phyloP scores from a whole-genome alignment of 2,888 invertebrate genomes.

The Idaea aversata region DNA sequence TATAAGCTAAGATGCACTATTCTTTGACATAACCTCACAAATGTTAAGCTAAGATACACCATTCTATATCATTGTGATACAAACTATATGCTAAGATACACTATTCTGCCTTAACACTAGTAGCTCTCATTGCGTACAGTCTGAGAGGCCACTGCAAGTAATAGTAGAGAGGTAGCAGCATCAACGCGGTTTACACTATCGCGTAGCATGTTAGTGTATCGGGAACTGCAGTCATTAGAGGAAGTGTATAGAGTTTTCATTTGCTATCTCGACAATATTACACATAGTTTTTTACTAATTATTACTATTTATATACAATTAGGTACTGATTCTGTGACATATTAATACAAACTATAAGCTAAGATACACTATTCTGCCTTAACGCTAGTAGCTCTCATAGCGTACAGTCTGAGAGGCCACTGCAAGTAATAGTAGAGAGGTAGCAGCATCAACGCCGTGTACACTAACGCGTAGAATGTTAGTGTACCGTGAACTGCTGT shows the following conservation, averaged over 20 bases:
- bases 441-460: not conserved
- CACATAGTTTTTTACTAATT: too few relatives aligned
- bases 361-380: too few relatives aligned
- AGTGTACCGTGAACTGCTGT: constrained; percentile 18
- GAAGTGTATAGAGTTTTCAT: constrained; percentile 39
- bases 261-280: too few relatives aligned
- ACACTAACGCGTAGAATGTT: constrained; percentile 13
- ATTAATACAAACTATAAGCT: too few relatives aligned
- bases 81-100: too few relatives aligned
- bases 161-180: constrained; percentile 10
- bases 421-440: constrained; percentile 17
- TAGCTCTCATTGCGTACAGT: constrained; percentile 2
- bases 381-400: constrained; percentile 6
- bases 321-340: too few relatives aligned
- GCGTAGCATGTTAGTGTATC: constrained; percentile 14
- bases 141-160: constrained; percentile 21
- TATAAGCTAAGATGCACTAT: too few relatives aligned
- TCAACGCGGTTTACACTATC: constrained; percentile 6
- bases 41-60: too few relatives aligned
- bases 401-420: constrained; percentile 15
- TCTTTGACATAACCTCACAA: too few relatives aligned
- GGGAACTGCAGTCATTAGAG: constrained; percentile 31
- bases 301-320: too few relatives aligned
- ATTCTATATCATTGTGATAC: too few relatives aligned
- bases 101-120: too few relatives aligned